Evolutionary conservation across 2,888 invertebrate genomes (phyloP), one percentile per base, ranked within the genome.

Genomic region (Candidula unifasciata): DNA sequence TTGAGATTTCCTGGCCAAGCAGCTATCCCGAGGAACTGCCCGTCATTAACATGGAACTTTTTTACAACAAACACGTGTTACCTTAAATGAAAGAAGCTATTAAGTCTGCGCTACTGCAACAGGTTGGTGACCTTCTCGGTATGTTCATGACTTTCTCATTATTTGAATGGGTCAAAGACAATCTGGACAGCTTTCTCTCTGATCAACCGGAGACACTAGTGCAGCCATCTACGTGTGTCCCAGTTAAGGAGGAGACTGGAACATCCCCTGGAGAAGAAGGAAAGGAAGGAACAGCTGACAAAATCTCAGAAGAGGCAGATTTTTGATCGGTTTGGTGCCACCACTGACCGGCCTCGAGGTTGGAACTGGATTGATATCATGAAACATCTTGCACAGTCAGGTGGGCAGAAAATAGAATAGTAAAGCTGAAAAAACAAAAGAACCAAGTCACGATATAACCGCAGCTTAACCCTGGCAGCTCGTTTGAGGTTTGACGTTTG

Each of bases 341-440:
- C 96, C 54, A 96, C 96, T 60, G 98, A 98, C 92, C 95, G 95
- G 88, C 96, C 97, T 0, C 94, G 98, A 52, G 99, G 99, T 0
- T 97, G 96, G 96, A 96, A 99, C 94, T 99, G 99, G 98, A 96
- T 98, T 18, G 98, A 98, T 93, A 96, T 99, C 87, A 96, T 99
- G n/a, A 97, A 97, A 94, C 99, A 99, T 94, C 95, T 99, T 85
- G 97, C 97, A 18, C 98, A 98, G 86, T 91, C 92, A n/a, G 93
- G 93, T 18, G 85, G 87, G 27, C 79, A 79, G 79, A 79, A 68
- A 8, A 33, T 57, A 35, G 78, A 78, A 2, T 60, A 60, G 3
- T 78, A 78, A 54, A 68, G n/a, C n/a, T n/a, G n/a, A n/a, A n/a
- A n/a, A n/a, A n/a, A n/a, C n/a, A n/a, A n/a, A n/a, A n/a, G n/a